Evolutionary conservation across 1,140 invertebrate species (phyloP).

Genomic region (Ylistrum balloti): DNA sequence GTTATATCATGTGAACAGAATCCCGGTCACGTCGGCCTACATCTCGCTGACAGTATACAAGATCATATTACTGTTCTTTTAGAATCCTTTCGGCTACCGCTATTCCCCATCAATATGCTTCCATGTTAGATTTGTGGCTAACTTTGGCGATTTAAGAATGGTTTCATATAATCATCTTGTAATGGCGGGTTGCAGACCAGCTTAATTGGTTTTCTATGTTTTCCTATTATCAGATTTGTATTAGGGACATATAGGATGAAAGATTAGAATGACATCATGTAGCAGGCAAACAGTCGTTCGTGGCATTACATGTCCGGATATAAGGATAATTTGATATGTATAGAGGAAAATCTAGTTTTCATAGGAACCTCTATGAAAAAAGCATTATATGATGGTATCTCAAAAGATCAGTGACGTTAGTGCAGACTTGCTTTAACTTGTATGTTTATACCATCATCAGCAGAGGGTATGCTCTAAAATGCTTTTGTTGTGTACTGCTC

Average conservation of each 20-base stretch:
- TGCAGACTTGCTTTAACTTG: background rate
- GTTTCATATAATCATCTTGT: conserved; percentile 15
- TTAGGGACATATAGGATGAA: background rate
- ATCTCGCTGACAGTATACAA: background rate
- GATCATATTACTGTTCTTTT: background rate
- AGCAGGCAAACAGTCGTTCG: background rate
- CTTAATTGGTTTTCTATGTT: conserved; percentile 8
- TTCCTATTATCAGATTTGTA: conserved; percentile 26
- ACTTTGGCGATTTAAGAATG: background rate
- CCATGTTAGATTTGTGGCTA: background rate
- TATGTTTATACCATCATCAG: too few species aligned
- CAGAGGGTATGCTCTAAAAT: too few species aligned
- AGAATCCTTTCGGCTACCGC: background rate
- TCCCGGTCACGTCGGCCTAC: background rate
- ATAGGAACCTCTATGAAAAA: background rate
- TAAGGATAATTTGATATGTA: background rate
- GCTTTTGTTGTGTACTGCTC: too few species aligned
- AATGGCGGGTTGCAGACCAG: background rate
- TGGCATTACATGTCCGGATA: background rate
- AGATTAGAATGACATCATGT: background rate
- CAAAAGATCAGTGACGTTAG: background rate
- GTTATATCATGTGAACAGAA: background rate
- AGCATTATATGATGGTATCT: background rate
- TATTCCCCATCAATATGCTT: conserved; percentile 15
- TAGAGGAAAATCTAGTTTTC: background rate